Conservation (phyloP, 2,797 vertebrate genomes). For the Loriculus beryllinus region DNA sequence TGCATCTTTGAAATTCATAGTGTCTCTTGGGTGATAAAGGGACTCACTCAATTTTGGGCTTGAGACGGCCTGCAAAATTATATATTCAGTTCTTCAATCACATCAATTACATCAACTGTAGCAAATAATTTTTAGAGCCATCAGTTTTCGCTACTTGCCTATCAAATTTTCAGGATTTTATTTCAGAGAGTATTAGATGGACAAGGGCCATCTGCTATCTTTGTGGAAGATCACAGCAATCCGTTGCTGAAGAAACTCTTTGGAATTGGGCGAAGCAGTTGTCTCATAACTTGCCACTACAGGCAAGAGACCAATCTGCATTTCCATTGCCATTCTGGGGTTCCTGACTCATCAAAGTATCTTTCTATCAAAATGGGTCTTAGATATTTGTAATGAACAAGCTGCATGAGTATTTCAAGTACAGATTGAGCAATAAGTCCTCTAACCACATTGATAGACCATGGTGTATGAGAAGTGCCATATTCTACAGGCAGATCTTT, state of each 20-base stretch:
- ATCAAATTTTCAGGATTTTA: not conserved
- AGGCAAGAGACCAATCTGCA: not conserved
- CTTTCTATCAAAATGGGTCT: not conserved
- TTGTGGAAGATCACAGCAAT: not conserved
- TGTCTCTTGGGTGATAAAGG: not conserved
- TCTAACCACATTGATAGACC: not conserved
- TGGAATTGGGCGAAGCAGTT: not conserved
- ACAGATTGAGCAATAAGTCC: not conserved
- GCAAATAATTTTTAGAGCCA: not conserved
- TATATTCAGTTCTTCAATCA: not conserved
- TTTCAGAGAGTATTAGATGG: not conserved
- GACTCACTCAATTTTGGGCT: not conserved
- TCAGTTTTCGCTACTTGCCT: not conserved
- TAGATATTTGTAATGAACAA: rapidly evolving
- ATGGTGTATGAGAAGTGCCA: not conserved
- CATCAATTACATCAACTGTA: not conserved
- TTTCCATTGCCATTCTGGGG: not conserved
- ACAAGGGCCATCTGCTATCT: not conserved
- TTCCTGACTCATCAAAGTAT: not conserved
- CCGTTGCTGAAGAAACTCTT: not conserved
- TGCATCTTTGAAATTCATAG: not conserved
- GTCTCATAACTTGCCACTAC: not conserved
- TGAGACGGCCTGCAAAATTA: not conserved
- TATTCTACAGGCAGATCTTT: not conserved
- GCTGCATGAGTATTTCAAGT: not conserved